Base-by-base conservation (phyloP, 2,888 invertebrate genomes). In the Leptinotarsa rubiginosa region DNA sequence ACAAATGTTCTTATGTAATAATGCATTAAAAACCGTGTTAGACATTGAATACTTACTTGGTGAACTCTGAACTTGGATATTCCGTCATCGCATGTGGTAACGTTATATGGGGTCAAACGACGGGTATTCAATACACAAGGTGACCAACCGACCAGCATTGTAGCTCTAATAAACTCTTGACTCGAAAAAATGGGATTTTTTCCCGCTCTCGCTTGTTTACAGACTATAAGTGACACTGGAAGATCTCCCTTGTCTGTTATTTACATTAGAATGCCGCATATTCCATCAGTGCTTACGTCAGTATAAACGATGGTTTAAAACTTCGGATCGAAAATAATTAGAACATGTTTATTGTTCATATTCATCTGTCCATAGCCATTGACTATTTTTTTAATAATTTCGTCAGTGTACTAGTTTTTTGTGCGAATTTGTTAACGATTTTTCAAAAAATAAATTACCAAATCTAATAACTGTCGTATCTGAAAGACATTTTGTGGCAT, bases 241-340 rank as follows among this genome's bases (percentile, higher is more conserved):
- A 66, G 31, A 69, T 78, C 79, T 7, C 47, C 50, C 13, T 70
- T 49, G n/a, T 73, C 65, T 3, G 47, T 67, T 12, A 68, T 50
- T 65, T 79, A 75, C 13, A 76, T 65, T 18, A 79, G 52, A 49
- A 77, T 77, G 18, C 77, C 76, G 4, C 70, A 77, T 31, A 7
- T 31, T 31, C 7, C 31, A 7, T 31, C 31, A 31, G 31, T 31
- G 31, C 31, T 31, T 31, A 7, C 7, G 31, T 31, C 5, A 31
- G 31, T 31, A 7, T 31, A 7, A 31, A 31, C 31, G 31, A 31
- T 31, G 31, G 5, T 7, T 31, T 7, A 31, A 31, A 5, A 31
- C 31, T 31, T 7, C 31, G 31, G 31, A 7, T 31, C 31, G 31
- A 31, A 10, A 77, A 65, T 41, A n/a, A 7, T 47, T 65, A 70